phyloP scores from a whole-genome alignment of 2,797 vertebrate species.

The Gobio occitaniae region DNA sequence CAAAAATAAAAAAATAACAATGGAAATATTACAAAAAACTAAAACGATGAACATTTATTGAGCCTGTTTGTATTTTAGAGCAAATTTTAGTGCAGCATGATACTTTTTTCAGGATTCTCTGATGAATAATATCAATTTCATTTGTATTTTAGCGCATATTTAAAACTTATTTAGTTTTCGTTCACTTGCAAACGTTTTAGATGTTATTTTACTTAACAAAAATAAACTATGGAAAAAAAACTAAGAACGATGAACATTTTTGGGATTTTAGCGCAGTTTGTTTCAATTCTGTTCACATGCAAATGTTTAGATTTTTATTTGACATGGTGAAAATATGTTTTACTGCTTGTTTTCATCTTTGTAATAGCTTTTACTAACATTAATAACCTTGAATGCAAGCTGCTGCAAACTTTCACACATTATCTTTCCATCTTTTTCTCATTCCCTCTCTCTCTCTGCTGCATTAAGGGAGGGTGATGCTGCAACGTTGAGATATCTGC shows the following conservation, averaged over 20 bases:
- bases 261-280: neutral
- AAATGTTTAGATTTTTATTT: neutral
- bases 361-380: neutral
- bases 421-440: neutral
- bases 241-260: neutral
- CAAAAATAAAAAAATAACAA: neutral
- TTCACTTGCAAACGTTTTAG: neutral
- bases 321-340: neutral
- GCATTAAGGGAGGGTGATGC: conserved; percentile 44
- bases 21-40: no score
- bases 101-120: no score
- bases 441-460: conserved; percentile 17
- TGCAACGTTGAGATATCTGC: conserved; percentile 43
- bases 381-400: neutral
- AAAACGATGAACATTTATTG: neutral
- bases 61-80: no score
- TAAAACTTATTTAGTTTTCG: no score
- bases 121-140: no score
- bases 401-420: conserved; percentile 15
- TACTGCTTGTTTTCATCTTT: neutral
- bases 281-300: neutral
- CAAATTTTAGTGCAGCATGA: no score
- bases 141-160: no score
- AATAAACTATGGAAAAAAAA: neutral
- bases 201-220: neutral